Conservation (phyloP, 2,888 invertebrate genomes). For the Plagiodera versicolora region DNA sequence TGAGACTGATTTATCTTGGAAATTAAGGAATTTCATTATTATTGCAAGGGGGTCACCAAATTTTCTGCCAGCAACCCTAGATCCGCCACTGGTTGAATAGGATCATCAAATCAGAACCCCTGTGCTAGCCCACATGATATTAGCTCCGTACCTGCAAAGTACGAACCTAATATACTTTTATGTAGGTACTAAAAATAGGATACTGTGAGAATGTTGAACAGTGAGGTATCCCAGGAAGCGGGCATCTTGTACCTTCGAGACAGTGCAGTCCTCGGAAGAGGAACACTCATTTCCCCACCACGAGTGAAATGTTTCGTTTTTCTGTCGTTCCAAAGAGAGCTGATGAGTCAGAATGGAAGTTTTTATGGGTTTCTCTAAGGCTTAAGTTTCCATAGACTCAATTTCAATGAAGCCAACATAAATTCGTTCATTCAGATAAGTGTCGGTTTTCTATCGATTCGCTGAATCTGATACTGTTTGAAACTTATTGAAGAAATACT, state of each 20-base stretch:
- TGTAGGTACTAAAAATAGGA: not conserved
- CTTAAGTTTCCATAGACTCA: too few relatives aligned
- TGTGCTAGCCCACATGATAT: not conserved
- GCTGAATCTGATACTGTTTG: too few relatives aligned
- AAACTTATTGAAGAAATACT: too few relatives aligned
- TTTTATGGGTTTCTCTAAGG: not conserved
- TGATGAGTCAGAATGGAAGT: not conserved
- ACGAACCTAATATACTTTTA: conserved; percentile 1
- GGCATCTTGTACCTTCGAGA: not conserved
- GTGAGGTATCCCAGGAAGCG: not conserved
- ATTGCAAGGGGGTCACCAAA: too few relatives aligned
- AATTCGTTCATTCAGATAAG: not conserved
- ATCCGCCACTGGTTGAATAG: too few relatives aligned
- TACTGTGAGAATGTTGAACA: conserved; percentile 13
- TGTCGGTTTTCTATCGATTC: not conserved
- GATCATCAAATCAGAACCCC: not conserved
- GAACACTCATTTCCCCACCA: too few relatives aligned
- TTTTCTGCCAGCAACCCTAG: too few relatives aligned
- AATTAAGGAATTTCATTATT: too few relatives aligned
- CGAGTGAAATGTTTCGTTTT: not conserved
- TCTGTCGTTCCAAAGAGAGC: too few relatives aligned
- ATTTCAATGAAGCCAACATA: not conserved
- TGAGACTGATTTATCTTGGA: too few relatives aligned
- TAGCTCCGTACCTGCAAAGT: not conserved
- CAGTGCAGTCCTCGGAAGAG: not conserved